A percentile compares a stretch with the other conserved stretches of the same genome.
Evolutionary conservation across 2,888 invertebrate genomes (phyloP).

Genomic region (Drosophila kambysellisi): DNA sequence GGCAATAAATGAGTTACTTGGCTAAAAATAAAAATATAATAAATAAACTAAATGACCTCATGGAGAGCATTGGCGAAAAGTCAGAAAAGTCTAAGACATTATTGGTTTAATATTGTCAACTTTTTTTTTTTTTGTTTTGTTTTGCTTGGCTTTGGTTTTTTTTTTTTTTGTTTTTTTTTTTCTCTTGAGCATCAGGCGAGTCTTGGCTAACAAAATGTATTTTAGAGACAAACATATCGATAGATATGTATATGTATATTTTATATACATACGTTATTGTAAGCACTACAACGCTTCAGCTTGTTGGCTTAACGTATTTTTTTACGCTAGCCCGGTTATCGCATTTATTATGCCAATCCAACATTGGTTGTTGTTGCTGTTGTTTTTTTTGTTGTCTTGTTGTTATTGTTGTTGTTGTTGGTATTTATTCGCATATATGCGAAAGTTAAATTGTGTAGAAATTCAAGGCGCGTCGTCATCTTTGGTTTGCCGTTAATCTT

Average conservation of each 20-base stretch:
- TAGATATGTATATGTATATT: slow-evolving; percentile 16
- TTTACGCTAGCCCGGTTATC: slow-evolving; percentile 48
- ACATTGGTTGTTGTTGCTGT: slow-evolving; percentile 12
- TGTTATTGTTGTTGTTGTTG: slow-evolving; percentile 16
- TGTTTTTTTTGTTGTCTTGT: slow-evolving; percentile 13
- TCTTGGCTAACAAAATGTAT: not conserved
- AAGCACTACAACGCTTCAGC: slow-evolving; percentile 34
- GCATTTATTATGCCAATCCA: slow-evolving; percentile 68
- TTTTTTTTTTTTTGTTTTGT: slow-evolving; percentile 11
- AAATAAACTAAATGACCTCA: slow-evolving; percentile 21
- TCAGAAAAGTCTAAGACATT: slow-evolving; percentile 34
- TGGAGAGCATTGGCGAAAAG: slow-evolving; percentile 17
- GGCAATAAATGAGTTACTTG: slow-evolving; percentile 51
- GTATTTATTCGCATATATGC: slow-evolving; percentile 56
- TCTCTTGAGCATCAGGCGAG: not conserved
- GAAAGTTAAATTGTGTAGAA: slow-evolving; percentile 78
- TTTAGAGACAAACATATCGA: slow-evolving; percentile 12
- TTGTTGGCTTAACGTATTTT: slow-evolving; percentile 52
- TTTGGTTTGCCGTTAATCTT: slow-evolving; percentile 46
- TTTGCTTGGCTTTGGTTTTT: not conserved
- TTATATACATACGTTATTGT: slow-evolving; percentile 47
- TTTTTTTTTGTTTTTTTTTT: not conserved
- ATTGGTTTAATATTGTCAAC: slow-evolving; percentile 62
- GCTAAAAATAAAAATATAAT: slow-evolving; percentile 10
- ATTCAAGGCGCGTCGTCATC: slow-evolving; percentile 70